phyloP scores from a whole-genome alignment of 2,888 invertebrate genomes.

The Drosophila meridiana region DNA sequence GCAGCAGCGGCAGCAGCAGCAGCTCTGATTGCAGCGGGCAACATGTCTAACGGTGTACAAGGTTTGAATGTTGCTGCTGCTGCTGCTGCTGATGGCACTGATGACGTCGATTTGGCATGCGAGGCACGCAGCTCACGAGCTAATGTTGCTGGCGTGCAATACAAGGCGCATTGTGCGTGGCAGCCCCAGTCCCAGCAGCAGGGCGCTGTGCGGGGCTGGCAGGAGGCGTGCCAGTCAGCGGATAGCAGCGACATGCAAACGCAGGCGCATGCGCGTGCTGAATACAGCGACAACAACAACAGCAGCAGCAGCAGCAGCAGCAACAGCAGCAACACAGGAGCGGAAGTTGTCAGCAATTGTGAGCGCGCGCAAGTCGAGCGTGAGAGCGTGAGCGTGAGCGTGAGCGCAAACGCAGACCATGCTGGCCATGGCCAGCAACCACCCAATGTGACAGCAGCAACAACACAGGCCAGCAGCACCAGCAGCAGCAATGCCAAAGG shows the following conservation, averaged over 20 bases:
- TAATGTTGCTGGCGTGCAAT: constrained; percentile 58
- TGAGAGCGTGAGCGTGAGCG: constrained; percentile 72
- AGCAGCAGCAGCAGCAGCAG: constrained; percentile 46
- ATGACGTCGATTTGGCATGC: constrained; percentile 62
- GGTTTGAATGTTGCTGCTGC: constrained; percentile 26
- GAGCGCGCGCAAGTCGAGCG: constrained; percentile 75
- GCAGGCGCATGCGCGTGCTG: constrained; percentile 75
- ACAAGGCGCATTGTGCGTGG: constrained; percentile 68
- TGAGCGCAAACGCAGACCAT: constrained; percentile 63
- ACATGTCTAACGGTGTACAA: constrained; percentile 50
- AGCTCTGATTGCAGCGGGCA: constrained; percentile 40
- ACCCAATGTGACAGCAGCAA: constrained; percentile 64
- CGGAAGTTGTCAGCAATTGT: constrained; percentile 75
- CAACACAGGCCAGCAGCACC: constrained; percentile 33
- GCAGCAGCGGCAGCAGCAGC: constrained; percentile 32
- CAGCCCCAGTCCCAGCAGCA: constrained; percentile 37
- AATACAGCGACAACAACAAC: constrained; percentile 66
- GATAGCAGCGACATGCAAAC: constrained; percentile 52
- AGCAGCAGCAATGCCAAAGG: constrained; percentile 32
- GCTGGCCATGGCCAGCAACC: constrained; percentile 58
- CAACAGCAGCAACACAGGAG: constrained; percentile 47
- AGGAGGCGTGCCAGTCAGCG: constrained; percentile 63
- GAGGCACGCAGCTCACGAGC: constrained; percentile 64
- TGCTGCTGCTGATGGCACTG: constrained; percentile 13
- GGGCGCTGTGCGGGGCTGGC: constrained; percentile 17